Base-by-base conservation (phyloP, 2,888 invertebrate genomes). In the Serrognathus titanus region DNA sequence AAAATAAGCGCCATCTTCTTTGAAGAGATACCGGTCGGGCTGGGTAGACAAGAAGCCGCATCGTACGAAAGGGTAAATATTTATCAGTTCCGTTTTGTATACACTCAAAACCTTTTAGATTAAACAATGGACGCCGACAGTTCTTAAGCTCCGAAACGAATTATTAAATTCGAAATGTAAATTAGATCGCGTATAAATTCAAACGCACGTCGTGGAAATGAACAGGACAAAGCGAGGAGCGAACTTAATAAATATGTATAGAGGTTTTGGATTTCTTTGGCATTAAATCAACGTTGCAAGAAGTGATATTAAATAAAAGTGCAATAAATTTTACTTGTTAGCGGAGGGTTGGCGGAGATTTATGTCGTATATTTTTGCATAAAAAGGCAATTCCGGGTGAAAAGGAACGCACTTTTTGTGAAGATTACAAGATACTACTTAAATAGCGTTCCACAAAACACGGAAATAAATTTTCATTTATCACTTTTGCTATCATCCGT, bases 61-160 rank as follows among this genome's bases (percentile, higher is more conserved):
- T 45, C 31, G 16, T 40, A 24, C 49, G 45, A 55, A 55, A 55
- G 54, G 54, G 54, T 55, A 55, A 55, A 55, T 55, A 55, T 55
- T 55, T 55, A 55, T 55, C 38, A 45, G 54, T 50, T 55, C 48
- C 48, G 54, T 41, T 48, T 40, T 47, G 40, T 9, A 43, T 20
- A 43, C 20, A 16, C 39, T 43, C 12, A 13, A 43, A 43, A 16
- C 20, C 43, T 20, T 43, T 16, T 13, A 43, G 43, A 43, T 43
- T 11, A 11, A 43, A 43, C 40, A 40, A 40, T 40, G 12, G 40
- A 20, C 16, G 43, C 20, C 9, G 43, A 43, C 13, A 43, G 20
- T 43, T 31, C 24, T 43, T 43, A 43, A 43, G 20, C 20, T 16
- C 13, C 43, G 20, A 43, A 43, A 43, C 43, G 43, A 43, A 10